Evolutionary conservation across 2,797 vertebrate genomes (phyloP).

Genomic region (Premnoplex brunnescens): DNA sequence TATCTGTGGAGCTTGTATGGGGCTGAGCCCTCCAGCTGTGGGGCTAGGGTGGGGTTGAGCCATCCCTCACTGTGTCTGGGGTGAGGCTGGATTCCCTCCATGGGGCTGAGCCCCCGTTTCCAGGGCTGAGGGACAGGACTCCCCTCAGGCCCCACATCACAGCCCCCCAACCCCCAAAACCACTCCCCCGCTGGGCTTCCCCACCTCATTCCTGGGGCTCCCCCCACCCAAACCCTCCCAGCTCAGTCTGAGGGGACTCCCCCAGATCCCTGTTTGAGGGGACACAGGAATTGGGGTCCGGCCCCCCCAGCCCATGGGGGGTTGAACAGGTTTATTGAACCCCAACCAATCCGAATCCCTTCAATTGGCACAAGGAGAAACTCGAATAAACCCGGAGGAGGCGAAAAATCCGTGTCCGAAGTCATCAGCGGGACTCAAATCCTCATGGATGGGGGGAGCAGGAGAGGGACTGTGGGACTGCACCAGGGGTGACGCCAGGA

Average conservation of each 20-base stretch:
- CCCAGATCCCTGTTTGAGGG: neutral
- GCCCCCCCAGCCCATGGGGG: neutral
- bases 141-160: neutral
- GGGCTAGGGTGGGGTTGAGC: neutral
- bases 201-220: neutral
- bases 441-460: fast-evolving
- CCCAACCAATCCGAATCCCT: neutral
- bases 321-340: constrained; percentile 5
- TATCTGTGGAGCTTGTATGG: neutral
- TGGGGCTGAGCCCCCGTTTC: neutral
- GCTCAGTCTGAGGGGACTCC: neutral
- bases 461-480: neutral
- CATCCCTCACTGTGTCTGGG: neutral
- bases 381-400: neutral
- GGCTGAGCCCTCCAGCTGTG: neutral
- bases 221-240: neutral
- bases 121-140: neutral
- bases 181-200: no score
- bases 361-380: neutral
- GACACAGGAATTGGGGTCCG: neutral
- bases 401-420: fast-evolving
- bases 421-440: neutral
- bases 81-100: no score
- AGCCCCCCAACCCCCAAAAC: no score
- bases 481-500: neutral